Percentiles rank a stretch among this genome's conserved stretches.
Evolutionary conservation across 2,888 invertebrate species (phyloP).

Genomic region (Drosophila prolongata): DNA sequence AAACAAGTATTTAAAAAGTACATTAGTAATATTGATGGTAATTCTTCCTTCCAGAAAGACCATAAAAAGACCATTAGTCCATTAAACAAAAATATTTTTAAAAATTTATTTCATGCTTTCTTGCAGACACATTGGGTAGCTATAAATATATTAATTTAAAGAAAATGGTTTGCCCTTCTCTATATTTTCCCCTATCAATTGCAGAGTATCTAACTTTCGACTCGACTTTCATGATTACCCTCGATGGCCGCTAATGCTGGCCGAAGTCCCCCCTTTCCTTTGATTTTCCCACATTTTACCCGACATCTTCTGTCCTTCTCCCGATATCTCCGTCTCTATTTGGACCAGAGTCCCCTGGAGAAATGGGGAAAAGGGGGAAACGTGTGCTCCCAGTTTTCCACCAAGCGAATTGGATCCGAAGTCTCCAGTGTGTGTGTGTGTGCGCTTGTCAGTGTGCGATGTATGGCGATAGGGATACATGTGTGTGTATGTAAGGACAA

Average conservation of each 20-base stretch:
- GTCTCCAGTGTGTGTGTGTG: conserved; percentile 14
- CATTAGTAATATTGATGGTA: too few relatives aligned
- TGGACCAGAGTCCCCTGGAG: conserved; percentile 29
- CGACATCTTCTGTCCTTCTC: conserved; percentile 10
- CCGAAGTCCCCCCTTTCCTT: conserved; percentile 15
- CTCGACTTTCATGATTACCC: not conserved
- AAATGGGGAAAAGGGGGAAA: conserved; percentile 3
- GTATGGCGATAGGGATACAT: conserved; percentile 24
- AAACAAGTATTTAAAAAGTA: too few relatives aligned
- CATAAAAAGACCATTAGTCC: too few relatives aligned
- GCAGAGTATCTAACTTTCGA: conserved; percentile 16
- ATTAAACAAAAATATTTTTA: too few relatives aligned
- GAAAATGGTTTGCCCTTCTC: not conserved
- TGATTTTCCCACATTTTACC: conserved; percentile 1
- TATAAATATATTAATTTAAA: too few relatives aligned
- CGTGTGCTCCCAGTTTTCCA: conserved; percentile 36
- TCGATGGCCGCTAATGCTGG: conserved; percentile 31
- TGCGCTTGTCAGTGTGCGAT: conserved; percentile 3
- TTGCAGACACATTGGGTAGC: too few relatives aligned
- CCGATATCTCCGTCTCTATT: conserved; percentile 30
- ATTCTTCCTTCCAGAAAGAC: too few relatives aligned
- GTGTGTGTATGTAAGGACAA: conserved; percentile 22
- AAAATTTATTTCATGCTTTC: too few relatives aligned
- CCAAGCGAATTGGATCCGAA: conserved; percentile 28
- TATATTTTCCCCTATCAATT: not conserved